Conservation (phyloP, 2,888 invertebrate genomes). For the Drosophila subsilvestris region DNA sequence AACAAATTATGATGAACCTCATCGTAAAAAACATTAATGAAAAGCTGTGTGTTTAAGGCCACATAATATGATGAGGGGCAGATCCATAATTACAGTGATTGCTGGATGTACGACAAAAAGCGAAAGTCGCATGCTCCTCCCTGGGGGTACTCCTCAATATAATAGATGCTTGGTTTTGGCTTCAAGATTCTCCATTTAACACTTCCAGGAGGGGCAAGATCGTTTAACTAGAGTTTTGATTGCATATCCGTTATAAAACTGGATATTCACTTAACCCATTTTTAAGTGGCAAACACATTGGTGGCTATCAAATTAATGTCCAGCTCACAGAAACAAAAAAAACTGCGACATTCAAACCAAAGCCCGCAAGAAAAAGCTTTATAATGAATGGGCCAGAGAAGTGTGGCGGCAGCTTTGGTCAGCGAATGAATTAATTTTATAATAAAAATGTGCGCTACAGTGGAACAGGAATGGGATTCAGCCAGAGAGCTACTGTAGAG, state of each 20-base stretch:
- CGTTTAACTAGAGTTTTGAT: not conserved
- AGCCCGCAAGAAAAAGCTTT: not conserved
- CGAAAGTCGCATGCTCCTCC: slow-evolving; percentile 54
- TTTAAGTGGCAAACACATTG: slow-evolving; percentile 39
- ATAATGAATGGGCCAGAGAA: slow-evolving; percentile 33
- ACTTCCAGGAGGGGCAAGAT: slow-evolving; percentile 1
- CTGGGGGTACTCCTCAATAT: not conserved
- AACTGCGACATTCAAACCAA: slow-evolving; percentile 12
- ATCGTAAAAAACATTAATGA: slow-evolving; percentile 55
- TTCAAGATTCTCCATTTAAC: slow-evolving; percentile 7
- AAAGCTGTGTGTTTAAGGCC: slow-evolving; percentile 29
- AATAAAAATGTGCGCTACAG: slow-evolving; percentile 35
- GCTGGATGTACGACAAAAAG: slow-evolving; percentile 39
- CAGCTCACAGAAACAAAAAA: slow-evolving; percentile 23
- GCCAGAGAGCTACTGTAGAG: not conserved
- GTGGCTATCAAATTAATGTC: slow-evolving; percentile 54
- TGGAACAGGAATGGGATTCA: not conserved
- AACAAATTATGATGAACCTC: slow-evolving; percentile 64
- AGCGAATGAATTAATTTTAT: slow-evolving; percentile 23
- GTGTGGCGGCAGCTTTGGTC: slow-evolving; percentile 39
- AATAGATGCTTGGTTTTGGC: not conserved
- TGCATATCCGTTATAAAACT: slow-evolving; percentile 30
- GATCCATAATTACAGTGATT: slow-evolving; percentile 25
- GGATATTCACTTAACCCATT: slow-evolving; percentile 55
- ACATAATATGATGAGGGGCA: slow-evolving; percentile 2